Base-by-base conservation (phyloP, 1,140 invertebrate species). In the Nylanderia fulva region DNA sequence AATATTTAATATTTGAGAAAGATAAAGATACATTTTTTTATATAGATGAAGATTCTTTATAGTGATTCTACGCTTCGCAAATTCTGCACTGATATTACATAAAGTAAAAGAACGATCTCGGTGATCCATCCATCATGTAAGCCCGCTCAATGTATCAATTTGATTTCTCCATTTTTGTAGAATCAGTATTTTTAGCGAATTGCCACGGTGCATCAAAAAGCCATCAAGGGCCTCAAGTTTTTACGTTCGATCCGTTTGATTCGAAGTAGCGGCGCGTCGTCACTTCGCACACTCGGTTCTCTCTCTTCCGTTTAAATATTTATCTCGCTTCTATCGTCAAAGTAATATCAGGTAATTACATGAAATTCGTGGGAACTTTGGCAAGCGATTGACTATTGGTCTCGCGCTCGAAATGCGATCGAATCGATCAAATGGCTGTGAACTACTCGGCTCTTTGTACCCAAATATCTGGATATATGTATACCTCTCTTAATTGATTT, bases 301-400 rank as follows among this genome's bases (percentile, higher is more conserved):
- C 61, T 5, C 24, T 24, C 27, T 36, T 39, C 75, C 64, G 77
- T 33, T 82, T 66, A 82, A 82, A 82, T 82, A 82, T 82, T 82
- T 82, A 72, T 82, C 77, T 72, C 66, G 24, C 66, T 82, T 72
- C 77, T 72, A 82, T 82, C 69, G 77, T 82, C 77, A 82, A 82
- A 82, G 77, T 82, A 82, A 82, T 82, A 72, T 82, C 77, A 82
- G 66, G 66, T 56, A 82, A 82, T 82, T 82, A 82, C 66, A 72
- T 66, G 77, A 82, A 82, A 82, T 82, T 82, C 66, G 66, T 29
- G 24, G 36, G 66, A 82, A 72, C 77, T 82, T 82, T 72, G 52
- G 66, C 52, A 82, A 72, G 77, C 66, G 54, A 58, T 58, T 80
- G 64, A 80, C 64, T 80, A 56, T 80, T 29, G 64, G 64, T 9